Base-by-base conservation (phyloP, 2,797 vertebrate species). In the Melanogrammus aeglefinus region DNA sequence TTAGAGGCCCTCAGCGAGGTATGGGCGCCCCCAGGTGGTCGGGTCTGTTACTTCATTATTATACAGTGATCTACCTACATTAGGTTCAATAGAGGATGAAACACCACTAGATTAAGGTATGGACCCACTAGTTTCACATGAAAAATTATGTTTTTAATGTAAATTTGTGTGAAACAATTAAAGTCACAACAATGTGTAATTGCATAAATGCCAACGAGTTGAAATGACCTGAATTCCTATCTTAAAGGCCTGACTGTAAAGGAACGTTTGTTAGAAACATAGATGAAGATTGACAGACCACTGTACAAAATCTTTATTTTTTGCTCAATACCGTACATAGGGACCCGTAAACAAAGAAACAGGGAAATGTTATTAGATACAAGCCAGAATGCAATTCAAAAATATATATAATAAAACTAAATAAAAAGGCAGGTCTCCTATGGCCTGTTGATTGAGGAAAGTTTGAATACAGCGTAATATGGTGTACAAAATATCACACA, bases 401-500 rank as follows among this genome's bases (percentile, higher is more conserved):
- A 93, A 94, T 92, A 92, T 82, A 77, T 93, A 93, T 91, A 91
- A 91, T 91, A 91, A 92, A 92, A 87, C 89, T 91, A 94, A 93
- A 93, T 91, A 84, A 92, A 94, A 92, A 91, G 57, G 92, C 92
- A 93, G 91, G 93, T 92, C 91, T 92, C 90, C 91, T 91, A 90
- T 94, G 90, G 91, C 91, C 93, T 93, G 91, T 91, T 91, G 85
- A 93, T 92, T 88, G 90, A 95, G 91, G 90, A 94, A 93, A 78
- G 86, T 93, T 93, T 87, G 90, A 95, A 93, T 94, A 92, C 91
- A 93, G 94, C 89, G 91, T 95, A 93, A 94, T 93, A 94, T 94
- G 93, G 94, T 94, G 90, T 95, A 92, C 92, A 95, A 95, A 96
- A 94, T 96, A 96, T 96, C 96, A 97, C 96, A 97, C 95, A 96